Base-by-base conservation (phyloP, 2,113 vertebrate species). In the Bos indicus region DNA sequence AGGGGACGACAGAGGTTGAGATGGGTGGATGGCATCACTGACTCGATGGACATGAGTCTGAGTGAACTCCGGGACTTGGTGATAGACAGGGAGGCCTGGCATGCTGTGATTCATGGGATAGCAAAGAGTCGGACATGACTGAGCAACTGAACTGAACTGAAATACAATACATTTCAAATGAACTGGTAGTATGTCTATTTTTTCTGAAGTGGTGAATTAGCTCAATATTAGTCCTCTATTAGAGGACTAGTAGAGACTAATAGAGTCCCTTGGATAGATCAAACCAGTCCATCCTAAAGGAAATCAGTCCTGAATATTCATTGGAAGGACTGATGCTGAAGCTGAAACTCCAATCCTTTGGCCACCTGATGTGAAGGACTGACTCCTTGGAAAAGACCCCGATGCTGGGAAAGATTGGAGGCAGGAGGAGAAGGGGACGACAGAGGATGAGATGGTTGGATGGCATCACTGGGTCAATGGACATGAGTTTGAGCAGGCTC, bases 141-240 rank as follows among this genome's bases (percentile, higher is more conserved):
- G 43, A 46, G 43, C 43, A 46, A 46, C 43, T 46, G 43, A 46
- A 46, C 43, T 46, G 43, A 46, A 46, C 6, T 46, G 43, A 83
- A 97, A 54, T 54, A 57, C 10, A 82, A n/a, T 87, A 43, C 52
- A 87, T 56, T 90, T 26, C 43, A 93, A 81, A 60, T 46, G 21
- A 95, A 43, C n/a, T 59, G 25, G 11, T n/a, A 14, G 3, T 86
- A 54, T 60, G n/a, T 19, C 3, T 26, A 57, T 56, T 81, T 94
- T 87, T 88, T 80, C 28, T 57, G 15, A 90, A 89, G 26, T 51
- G 57, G 26, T 86, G n/a, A 86, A 43, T 93, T 51, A 93, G 11
- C 14, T 88, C 46, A 84, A 6, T 52, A 25, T 46, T 52, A 89
- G 21, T 77, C 36, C 36, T 89, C 43, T 85, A 3, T 59, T 54